phyloP scores from a whole-genome alignment of 1,140 invertebrate species.

The Aphelinus certus region DNA sequence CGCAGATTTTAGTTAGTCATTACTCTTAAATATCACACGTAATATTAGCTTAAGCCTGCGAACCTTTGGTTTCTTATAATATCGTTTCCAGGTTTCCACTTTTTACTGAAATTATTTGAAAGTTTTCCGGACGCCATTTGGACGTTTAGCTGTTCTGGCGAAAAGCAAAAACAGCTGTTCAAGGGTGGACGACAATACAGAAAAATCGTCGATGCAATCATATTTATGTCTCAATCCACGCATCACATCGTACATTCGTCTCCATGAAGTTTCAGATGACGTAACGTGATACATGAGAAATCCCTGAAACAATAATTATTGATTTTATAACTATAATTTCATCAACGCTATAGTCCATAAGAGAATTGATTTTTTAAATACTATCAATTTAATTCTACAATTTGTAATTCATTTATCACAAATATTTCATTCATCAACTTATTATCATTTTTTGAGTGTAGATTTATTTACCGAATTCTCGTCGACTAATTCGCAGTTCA shows the following conservation, averaged over 20 bases:
- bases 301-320: constrained; percentile 45
- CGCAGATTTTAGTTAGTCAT: constrained; percentile 22
- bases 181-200: constrained; percentile 60
- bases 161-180: constrained; percentile 64
- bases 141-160: constrained; percentile 50
- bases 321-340: too few species aligned
- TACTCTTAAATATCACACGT: constrained; percentile 36
- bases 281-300: constrained; percentile 60
- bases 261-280: constrained; percentile 56
- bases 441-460: too few species aligned
- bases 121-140: constrained; percentile 14
- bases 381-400: neutral
- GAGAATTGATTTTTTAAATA: neutral
- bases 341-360: too few species aligned
- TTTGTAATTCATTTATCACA: too few species aligned
- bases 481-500: constrained; percentile 57
- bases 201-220: constrained; percentile 60
- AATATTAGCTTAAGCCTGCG: constrained; percentile 15
- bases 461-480: constrained; percentile 54
- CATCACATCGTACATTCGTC: constrained; percentile 60
- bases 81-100: constrained; percentile 2
- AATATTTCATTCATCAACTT: too few species aligned
- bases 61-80: constrained; percentile 31
- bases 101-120: constrained; percentile 10
- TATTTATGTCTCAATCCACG: constrained; percentile 55